Evolutionary conservation across 2,113 vertebrate species (phyloP).

Genomic region (Clarias macrocephalus): DNA sequence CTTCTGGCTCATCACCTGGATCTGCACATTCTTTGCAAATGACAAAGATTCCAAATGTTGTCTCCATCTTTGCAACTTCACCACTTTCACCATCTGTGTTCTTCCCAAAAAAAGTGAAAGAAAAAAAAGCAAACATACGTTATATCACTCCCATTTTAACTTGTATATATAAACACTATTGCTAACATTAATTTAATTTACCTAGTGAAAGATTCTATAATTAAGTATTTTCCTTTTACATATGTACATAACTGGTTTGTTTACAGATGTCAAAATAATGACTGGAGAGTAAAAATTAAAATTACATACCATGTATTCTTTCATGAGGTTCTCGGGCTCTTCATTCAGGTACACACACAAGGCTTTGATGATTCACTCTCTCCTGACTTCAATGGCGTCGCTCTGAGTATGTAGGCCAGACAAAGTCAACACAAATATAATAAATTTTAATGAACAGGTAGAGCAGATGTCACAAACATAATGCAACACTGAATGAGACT

Average conservation of each 20-base stretch:
- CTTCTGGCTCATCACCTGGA: constrained; percentile 4
- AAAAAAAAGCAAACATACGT: no score
- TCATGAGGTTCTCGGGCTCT: no score
- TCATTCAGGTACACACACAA: not conserved
- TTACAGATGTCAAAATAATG: no score
- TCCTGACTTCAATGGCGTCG: not conserved
- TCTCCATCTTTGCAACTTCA: not conserved
- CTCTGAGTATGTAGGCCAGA: not conserved
- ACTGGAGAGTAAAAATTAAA: no score
- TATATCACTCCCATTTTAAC: no score
- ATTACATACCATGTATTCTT: not conserved
- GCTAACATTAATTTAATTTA: no score
- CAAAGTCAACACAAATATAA: no score
- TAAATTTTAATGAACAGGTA: not conserved
- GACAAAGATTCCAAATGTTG: not conserved
- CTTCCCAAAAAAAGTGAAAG: no score
- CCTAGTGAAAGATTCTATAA: no score
- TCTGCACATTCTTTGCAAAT: not conserved
- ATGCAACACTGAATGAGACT: not conserved
- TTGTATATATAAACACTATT: no score
- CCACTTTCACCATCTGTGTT: not conserved
- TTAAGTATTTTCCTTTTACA: no score
- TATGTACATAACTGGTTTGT: no score
- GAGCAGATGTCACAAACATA: not conserved
- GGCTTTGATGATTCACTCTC: not conserved